A percentile compares a stretch with the other conserved stretches of the same genome.
Conservation (phyloP, 1,140 invertebrate species). For the Lucilia cuprina region DNA sequence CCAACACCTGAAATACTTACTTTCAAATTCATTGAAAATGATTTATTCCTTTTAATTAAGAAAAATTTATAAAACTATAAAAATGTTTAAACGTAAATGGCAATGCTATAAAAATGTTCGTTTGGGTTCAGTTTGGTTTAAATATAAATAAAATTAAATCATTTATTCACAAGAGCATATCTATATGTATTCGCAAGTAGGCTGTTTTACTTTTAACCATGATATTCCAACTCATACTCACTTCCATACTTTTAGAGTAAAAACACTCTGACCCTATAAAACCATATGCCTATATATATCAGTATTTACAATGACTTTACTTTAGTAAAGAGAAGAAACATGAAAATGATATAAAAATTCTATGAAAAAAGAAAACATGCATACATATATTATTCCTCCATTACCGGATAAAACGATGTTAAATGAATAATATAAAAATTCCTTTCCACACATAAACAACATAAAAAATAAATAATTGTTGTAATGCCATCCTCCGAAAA, state of each 20-base stretch:
- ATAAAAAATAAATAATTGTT: not conserved
- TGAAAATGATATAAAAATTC: not conserved
- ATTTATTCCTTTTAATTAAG: slow-evolving; percentile 1
- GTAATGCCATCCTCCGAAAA: not conserved
- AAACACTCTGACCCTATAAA: not conserved
- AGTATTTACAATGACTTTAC: not conserved
- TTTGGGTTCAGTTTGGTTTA: not conserved
- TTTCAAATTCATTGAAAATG: not conserved
- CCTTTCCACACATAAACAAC: slow-evolving; percentile 17
- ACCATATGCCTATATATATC: not conserved
- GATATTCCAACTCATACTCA: not conserved
- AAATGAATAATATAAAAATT: slow-evolving; percentile 18
- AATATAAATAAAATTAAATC: not conserved
- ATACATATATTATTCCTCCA: not conserved
- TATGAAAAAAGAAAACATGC: not conserved
- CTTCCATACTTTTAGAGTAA: not conserved
- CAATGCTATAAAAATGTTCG: not conserved
- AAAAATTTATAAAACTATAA: not conserved
- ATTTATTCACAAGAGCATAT: not conserved
- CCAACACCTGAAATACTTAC: not conserved
- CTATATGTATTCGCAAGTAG: not conserved
- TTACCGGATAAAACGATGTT: slow-evolving; percentile 6
- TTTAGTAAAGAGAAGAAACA: not conserved
- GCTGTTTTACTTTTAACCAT: not conserved
- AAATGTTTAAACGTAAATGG: not conserved